Evolutionary conservation across 2,797 vertebrate species (phyloP).

Genomic region (Xiphorhynchus erythropygius): DNA sequence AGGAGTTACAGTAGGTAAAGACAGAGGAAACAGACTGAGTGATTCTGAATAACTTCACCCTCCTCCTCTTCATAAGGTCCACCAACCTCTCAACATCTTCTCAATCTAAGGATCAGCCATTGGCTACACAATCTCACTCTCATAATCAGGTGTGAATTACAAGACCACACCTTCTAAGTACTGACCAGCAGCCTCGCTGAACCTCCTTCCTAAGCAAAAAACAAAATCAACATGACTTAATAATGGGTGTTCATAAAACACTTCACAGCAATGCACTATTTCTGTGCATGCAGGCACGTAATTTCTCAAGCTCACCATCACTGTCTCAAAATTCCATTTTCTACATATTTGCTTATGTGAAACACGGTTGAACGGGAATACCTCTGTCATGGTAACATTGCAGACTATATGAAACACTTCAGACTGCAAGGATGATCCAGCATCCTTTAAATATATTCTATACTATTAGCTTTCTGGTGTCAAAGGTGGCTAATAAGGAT

Average conservation of each 20-base stretch:
- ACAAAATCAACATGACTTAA: background rate
- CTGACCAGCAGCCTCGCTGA: background rate
- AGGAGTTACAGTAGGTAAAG: background rate
- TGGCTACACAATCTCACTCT: background rate
- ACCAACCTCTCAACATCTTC: background rate
- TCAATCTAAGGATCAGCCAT: fast-evolving
- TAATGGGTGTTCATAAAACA: background rate
- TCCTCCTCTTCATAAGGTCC: background rate
- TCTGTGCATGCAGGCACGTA: background rate
- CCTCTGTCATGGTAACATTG: background rate
- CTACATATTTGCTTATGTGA: background rate
- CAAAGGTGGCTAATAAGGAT: background rate
- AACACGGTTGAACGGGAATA: background rate
- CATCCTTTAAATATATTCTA: background rate
- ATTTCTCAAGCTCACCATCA: background rate
- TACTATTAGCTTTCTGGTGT: background rate
- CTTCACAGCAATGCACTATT: background rate
- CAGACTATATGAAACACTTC: background rate
- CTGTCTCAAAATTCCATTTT: background rate
- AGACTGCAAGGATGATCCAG: background rate
- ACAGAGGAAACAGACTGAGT: background rate
- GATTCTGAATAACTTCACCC: background rate
- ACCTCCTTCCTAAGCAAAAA: background rate
- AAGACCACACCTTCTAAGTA: background rate
- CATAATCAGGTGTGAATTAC: background rate